Base-by-base conservation (phyloP, 2,888 invertebrate species). In the Yponomeuta malinellus region DNA sequence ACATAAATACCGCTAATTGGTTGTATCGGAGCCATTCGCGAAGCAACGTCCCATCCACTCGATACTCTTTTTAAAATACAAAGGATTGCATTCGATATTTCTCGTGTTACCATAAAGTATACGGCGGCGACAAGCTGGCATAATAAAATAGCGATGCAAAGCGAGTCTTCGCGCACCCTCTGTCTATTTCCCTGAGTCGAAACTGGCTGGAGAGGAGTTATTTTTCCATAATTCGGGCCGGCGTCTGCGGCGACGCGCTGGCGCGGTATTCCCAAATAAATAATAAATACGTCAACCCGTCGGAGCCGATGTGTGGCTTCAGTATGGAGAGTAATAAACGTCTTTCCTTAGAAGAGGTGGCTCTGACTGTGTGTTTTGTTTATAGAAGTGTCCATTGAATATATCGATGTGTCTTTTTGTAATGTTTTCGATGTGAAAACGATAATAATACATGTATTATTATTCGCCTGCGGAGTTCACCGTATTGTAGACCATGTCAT, bases 241-340 rank as follows among this genome's bases (percentile, higher is more conserved):
- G 31, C 23, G 70, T 70, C 37, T 70, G 70, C 75, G 72, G 65
- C 74, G 75, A 75, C 76, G 74, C 73, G 74, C 71, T 78, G 81
- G 78, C 78, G 76, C 81, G 79, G 87, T 85, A 90, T 89, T 90
- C 89, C 88, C 90, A 89, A 90, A 91, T 90, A 91, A 90, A 90
- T 91, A 91, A 91, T 91, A 91, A 90, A 91, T 91, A 88, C 83
- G 83, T 87, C 89, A 85, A 79, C 79, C 79, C 75, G 72, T 69
- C 70, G 73, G 76, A 75, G 77, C 76, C 72, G 79, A 78, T 78
- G 74, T 74, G 76, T 75, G 70, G 68, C 75, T 70, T 65, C 5
- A 59, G 65, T 29, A 33, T 33, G 31, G 52, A 59, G 52, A 59
- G 15, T 59, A 59, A 59, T 59, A 5, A 59, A 59, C 52, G 52